phyloP scores from a whole-genome alignment of 2,888 invertebrate genomes.

The Thalpophila matura region DNA sequence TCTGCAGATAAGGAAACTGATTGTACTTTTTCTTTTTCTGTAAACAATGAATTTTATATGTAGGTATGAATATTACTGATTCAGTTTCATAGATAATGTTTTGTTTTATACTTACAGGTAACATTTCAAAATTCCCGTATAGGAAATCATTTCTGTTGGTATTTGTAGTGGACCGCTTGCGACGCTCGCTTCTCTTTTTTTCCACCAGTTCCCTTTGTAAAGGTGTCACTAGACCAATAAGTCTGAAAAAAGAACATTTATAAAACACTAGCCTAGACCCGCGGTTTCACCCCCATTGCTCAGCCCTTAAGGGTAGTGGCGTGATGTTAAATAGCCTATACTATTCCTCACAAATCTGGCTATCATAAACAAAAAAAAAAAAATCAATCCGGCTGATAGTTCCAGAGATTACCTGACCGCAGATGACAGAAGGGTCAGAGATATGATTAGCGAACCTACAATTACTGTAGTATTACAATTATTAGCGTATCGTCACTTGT shows the following conservation, averaged over 20 bases:
- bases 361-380: too few relatives aligned
- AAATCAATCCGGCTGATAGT: too few relatives aligned
- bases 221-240: conserved; percentile 84
- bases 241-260: conserved; percentile 70
- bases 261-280: too few relatives aligned
- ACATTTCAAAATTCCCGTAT: conserved; percentile 84
- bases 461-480: too few relatives aligned
- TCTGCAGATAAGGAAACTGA: conserved; percentile 86
- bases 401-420: too few relatives aligned
- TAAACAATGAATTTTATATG: conserved; percentile 39
- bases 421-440: too few relatives aligned
- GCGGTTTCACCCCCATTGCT: too few relatives aligned
- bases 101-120: conserved; percentile 76
- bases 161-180: conserved; percentile 81
- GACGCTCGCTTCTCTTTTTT: conserved; percentile 83
- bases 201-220: conserved; percentile 81
- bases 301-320: too few relatives aligned
- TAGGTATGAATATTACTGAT: background rate
- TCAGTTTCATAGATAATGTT: background rate
- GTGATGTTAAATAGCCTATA: too few relatives aligned
- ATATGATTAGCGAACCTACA: too few relatives aligned
- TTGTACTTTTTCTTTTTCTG: conserved; percentile 88
- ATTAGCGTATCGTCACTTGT: too few relatives aligned
- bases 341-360: too few relatives aligned
- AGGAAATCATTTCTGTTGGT: conserved; percentile 85